Evolutionary conservation across 2,113 vertebrate genomes (phyloP).

Genomic region (Orcinus orca): DNA sequence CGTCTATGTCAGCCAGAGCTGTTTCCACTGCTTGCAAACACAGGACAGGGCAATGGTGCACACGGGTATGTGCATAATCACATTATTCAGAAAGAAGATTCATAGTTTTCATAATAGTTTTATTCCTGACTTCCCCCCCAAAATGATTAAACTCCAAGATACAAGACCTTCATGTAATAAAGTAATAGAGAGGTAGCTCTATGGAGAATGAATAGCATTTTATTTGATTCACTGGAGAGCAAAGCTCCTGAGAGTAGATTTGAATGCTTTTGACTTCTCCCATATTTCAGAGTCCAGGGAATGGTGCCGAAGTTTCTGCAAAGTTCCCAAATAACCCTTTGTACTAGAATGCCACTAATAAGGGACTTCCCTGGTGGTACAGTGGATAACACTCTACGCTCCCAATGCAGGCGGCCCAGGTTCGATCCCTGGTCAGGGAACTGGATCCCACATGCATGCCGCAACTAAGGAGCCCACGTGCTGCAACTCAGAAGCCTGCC

Average conservation of each 20-base stretch:
- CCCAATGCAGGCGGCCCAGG: too few relatives aligned
- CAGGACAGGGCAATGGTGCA: neutral
- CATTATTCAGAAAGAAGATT: neutral
- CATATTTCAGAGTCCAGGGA: neutral
- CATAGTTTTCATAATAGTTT: neutral
- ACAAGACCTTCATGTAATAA: neutral
- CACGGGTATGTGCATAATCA: too few relatives aligned
- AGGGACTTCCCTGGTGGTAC: neutral
- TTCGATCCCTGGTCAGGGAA: too few relatives aligned
- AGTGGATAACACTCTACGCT: too few relatives aligned
- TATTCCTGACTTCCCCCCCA: neutral
- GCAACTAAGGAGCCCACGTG: too few relatives aligned
- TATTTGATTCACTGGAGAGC: neutral
- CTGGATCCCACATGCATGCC: too few relatives aligned
- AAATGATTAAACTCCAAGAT: neutral
- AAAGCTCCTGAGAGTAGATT: neutral
- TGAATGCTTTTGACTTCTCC: slow-evolving; percentile 1
- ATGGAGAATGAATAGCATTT: neutral
- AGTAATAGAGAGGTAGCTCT: neutral
- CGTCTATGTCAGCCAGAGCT: neutral
- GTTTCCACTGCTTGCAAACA: neutral
- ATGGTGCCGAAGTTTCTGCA: slow-evolving; percentile 42
- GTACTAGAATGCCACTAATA: slow-evolving; percentile 76
- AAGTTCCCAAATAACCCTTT: slow-evolving; percentile 69
- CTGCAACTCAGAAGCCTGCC: too few relatives aligned